Evolutionary conservation across 2,888 invertebrate species (phyloP), one percentile per base, ranked within the genome.

Genomic region (Herminia tarsipennalis): DNA sequence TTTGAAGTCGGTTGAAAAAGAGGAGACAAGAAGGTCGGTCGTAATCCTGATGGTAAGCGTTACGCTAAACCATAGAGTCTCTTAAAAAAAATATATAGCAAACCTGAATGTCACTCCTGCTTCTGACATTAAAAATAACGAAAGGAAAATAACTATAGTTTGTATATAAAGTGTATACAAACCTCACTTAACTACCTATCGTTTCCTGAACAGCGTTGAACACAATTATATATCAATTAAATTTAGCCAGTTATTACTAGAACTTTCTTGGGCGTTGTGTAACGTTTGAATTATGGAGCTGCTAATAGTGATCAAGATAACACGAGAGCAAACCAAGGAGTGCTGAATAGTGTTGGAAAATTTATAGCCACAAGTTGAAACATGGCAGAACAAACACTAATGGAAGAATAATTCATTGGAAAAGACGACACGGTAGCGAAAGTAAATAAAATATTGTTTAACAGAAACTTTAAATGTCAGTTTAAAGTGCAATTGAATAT

Each of bases 271-370:
- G 54, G 13, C 25, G 74, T 81, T 79, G 70, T 75, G 67, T 73
- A 83, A 83, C 47, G 20, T 60, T 65, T 61, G 77, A 83, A 76
- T 82, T 83, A 84, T 76, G 60, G 73, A 54, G 63, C 56, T 54
- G 63, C 69, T 78, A 81, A 81, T 77, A 71, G 62, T 66, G 72
- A 81, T 78, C 78, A 60, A 74, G 83, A 78, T 83, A 78, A 71
- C 61, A 68, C 32, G 52, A 66, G 56, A 58, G 64, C 70, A 56
- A 66, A 61, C 39, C 49, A 59, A 52, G 54, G 57, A 63, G 67
- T 65, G 60, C 56, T 68, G 66, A 70, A 70, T 68, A 64, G 66
- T 66, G 56, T 32, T 43, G 41, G 52, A 54, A 59, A 73, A 83
- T 83, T 81, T 82, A 83, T 81, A 56, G 70, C 48, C 56, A 32